Percentiles rank a stretch among this genome's conserved stretches.
Conservation (phyloP, 2,797 vertebrate genomes). For the Xenops minutus region DNA sequence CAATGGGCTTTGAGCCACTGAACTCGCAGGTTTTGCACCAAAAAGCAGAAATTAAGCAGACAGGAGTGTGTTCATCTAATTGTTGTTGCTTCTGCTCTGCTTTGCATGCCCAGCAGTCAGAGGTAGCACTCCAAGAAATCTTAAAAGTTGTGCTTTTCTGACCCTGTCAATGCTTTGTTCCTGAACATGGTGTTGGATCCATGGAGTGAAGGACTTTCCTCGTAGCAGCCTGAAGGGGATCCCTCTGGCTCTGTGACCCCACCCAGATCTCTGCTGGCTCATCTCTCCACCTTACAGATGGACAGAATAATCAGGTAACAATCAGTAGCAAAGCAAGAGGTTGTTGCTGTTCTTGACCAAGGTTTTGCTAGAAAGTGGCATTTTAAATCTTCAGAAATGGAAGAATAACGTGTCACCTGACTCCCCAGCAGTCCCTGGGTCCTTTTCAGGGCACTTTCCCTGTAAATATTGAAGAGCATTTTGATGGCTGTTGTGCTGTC, state of each 20-base stretch:
- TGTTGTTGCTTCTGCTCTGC: background rate
- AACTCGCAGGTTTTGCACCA: background rate
- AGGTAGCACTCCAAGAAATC: background rate
- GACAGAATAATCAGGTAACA: background rate
- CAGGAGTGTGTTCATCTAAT: rapidly evolving
- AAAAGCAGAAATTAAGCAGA: background rate
- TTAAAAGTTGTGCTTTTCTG: background rate
- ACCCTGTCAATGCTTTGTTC: background rate
- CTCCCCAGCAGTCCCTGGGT: background rate
- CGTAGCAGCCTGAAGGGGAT: background rate
- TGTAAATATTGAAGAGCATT: background rate
- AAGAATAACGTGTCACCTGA: background rate
- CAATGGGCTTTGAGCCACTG: rapidly evolving
- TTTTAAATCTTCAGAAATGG: background rate
- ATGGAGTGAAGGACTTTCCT: background rate
- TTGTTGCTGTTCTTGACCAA: background rate
- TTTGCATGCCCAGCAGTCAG: background rate
- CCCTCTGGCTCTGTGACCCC: background rate
- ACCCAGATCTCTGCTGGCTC: background rate
- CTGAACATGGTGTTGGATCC: background rate
- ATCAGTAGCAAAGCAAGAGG: background rate
- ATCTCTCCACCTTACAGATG: background rate
- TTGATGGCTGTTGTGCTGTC: background rate
- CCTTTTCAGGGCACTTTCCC: background rate
- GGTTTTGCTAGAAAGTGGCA: background rate